phyloP scores from a whole-genome alignment of 2,888 invertebrate genomes.

The Mythimna vitellina region DNA sequence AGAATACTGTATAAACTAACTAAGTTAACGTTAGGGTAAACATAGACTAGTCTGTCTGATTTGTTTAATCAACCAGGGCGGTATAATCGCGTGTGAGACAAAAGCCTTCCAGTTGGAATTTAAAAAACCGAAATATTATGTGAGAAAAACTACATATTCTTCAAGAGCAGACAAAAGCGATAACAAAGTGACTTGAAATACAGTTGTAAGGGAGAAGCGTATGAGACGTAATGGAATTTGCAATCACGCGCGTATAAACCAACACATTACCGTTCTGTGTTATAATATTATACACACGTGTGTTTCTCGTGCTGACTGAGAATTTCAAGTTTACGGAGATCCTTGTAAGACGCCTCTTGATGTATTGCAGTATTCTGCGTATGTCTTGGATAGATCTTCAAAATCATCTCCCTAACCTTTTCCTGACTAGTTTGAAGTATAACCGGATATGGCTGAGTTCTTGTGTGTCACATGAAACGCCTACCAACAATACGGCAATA shows the following conservation, averaged over 20 bases:
- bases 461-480: too few relatives aligned
- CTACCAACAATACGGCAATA: too few relatives aligned
- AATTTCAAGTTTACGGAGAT: conserved; percentile 10
- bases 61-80: too few relatives aligned
- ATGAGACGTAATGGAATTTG: conserved; percentile 62
- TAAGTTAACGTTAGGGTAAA: too few relatives aligned
- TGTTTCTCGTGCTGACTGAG: conserved; percentile 8
- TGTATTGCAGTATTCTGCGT: not conserved
- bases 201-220: conserved; percentile 16
- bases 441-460: too few relatives aligned
- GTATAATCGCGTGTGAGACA: too few relatives aligned
- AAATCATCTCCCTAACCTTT: too few relatives aligned
- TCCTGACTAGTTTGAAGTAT: too few relatives aligned
- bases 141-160: not conserved
- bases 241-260: conserved; percentile 58
- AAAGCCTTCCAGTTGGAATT: too few relatives aligned
- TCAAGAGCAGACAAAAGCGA: not conserved
- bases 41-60: too few relatives aligned
- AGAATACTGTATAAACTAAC: too few relatives aligned
- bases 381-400: not conserved
- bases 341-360: not conserved
- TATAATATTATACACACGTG: conserved; percentile 45
- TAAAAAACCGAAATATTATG: not conserved
- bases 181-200: conserved; percentile 16
- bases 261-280: conserved; percentile 39